Evolutionary conservation across 2,888 invertebrate genomes (phyloP), one percentile per base, ranked within the genome.

Genomic region (Heliconius sara): DNA sequence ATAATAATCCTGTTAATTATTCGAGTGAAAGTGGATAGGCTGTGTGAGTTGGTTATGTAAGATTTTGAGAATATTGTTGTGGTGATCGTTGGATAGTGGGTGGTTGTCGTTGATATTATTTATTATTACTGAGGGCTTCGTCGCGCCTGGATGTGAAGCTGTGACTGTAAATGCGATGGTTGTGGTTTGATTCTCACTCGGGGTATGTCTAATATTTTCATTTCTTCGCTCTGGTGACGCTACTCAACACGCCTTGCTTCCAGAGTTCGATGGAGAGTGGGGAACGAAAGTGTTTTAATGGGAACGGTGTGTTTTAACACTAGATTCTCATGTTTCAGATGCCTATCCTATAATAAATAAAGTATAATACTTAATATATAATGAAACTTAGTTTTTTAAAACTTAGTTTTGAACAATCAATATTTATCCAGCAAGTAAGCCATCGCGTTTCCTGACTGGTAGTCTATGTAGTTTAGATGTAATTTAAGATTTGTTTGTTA

Each of bases 21-120:
- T 34, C 60, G 60, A 73, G 73, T 73, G 73, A 73, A 73, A 73
- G 72, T 73, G 57, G 57, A 80, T 81, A 83, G 57, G 65, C 81
- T 71, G 71, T 52, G 30, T 16, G 68, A 67, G 77, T 79, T 76
- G 22, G 77, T 77, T 67, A 27, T 43, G 74, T 47, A 60, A 65
- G 60, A 3, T 68, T 30, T 73, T 57, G 16, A 60, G 57, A 60
- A 34, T 73, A 60, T 73, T 60, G 7, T 57, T 22, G 1, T 57
- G 22, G 13, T 57, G 7, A n/a, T 3, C 3, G 34, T 73, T 0
- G 30, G 13, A 16, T 3, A 19, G 57, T 68, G 52, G 5, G 71
- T 52, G 47, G 6, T 3, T 71, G 7, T 67, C 67, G 22, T 34
- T 67, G 19, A 30, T 34, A 34, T 30, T 57, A 19, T 22, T 57